Evolutionary conservation across 2,113 vertebrate species (phyloP).

Genomic region (Alexandromys fortis): DNA sequence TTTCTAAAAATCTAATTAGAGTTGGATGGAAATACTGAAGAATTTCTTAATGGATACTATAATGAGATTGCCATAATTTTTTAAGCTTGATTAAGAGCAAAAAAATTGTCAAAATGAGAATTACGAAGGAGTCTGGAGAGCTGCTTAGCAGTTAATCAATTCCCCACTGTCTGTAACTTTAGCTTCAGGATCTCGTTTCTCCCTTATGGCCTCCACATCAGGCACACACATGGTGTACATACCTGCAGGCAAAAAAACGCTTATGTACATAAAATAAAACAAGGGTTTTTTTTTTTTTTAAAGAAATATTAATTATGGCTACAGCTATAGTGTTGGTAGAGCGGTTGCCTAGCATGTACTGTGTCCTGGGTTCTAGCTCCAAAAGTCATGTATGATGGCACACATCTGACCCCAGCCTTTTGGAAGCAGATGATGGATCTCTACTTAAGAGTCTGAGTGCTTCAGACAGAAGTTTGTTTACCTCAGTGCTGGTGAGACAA

Average conservation of each 20-base stretch:
- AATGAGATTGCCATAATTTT: slow-evolving; percentile 1
- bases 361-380: not conserved
- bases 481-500: not conserved
- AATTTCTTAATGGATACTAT: slow-evolving; percentile 13
- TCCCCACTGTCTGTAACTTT: not conserved
- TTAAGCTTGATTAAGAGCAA: not conserved
- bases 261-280: not conserved
- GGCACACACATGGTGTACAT: not conserved
- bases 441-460: not conserved
- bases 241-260: not conserved
- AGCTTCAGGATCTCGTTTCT: not conserved
- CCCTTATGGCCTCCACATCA: not conserved
- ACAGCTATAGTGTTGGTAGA: not conserved
- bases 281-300: not conserved
- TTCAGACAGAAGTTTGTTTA: not conserved
- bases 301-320: not conserved
- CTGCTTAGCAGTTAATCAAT: too few species aligned
- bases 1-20: slow-evolving; percentile 30
- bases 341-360: not conserved
- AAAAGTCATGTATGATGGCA: not conserved
- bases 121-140: not conserved
- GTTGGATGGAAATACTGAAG: not conserved
- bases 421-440: not conserved
- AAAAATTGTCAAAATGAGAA: not conserved
- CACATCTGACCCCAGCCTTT: not conserved